phyloP scores from a whole-genome alignment of 2,113 vertebrate species.

The Triplophysa tibetana region DNA sequence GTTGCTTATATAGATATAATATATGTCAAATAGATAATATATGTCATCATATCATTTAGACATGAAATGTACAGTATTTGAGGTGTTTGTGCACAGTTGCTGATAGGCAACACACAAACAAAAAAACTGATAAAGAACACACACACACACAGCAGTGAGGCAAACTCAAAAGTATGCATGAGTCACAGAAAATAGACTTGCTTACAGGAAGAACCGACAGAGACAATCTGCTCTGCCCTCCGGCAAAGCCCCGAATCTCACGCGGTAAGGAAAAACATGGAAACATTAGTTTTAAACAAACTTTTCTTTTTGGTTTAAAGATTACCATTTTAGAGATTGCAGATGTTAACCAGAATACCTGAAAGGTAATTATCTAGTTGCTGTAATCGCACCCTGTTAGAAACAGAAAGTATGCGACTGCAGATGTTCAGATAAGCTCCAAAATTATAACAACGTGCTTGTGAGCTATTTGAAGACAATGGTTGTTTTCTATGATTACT shows the following conservation, averaged over 20 bases:
- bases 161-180: conserved; percentile 1
- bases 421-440: not conserved
- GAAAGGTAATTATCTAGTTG: not conserved
- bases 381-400: not conserved
- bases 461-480: not conserved
- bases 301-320: not conserved
- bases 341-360: conserved; percentile 9
- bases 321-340: not conserved
- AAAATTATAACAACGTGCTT: not conserved
- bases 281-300: not conserved
- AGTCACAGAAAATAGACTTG: conserved; percentile 28
- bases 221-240: conserved; percentile 14
- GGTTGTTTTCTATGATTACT: not conserved
- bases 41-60: not conserved
- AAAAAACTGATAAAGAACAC: not conserved
- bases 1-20: too few relatives aligned
- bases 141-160: not conserved
- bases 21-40: too few relatives aligned
- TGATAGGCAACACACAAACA: not conserved
- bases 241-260: not conserved
- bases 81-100: not conserved
- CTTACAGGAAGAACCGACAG: conserved; percentile 26
- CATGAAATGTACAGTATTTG: not conserved
- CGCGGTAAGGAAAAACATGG: conserved; percentile 3
- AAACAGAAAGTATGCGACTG: not conserved